A percentile compares a stretch with the other conserved stretches of the same genome.
These are phyloP conservation scores for Iphiclides podalirius DNA, from an alignment of 2,888 invertebrate species.

Conservation along the genomic window DNA sequence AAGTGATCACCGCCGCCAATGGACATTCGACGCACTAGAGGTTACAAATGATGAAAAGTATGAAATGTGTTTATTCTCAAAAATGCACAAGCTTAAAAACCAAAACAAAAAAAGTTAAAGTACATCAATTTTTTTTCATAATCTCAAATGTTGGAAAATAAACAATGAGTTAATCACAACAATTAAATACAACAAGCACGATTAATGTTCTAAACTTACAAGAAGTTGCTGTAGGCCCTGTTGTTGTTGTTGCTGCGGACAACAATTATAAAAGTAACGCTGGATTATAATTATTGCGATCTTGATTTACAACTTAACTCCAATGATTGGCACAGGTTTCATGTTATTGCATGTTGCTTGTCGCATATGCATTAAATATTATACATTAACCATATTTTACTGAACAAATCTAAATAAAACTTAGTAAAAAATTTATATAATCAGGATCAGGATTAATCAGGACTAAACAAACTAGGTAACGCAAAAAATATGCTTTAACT, in stretches of 20 bases:
- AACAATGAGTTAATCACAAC: slow-evolving; percentile 43
- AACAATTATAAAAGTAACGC: slow-evolving; percentile 48
- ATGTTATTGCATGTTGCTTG: neutral
- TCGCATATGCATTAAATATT: slow-evolving; percentile 1
- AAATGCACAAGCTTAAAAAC: slow-evolving; percentile 18
- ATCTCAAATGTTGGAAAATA: no score
- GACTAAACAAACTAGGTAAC: no score
- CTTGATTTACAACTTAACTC: slow-evolving; percentile 15
- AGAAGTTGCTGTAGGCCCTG: slow-evolving; percentile 95
- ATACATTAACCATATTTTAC: slow-evolving; percentile 2
- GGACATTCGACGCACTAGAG: no score
- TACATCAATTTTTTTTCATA: no score
- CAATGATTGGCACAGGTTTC: slow-evolving; percentile 23
- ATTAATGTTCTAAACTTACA: slow-evolving; percentile 84
- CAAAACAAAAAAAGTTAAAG: slow-evolving; percentile 24
- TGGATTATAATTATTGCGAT: slow-evolving; percentile 29
- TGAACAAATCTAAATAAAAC: no score
- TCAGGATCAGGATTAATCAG: no score
- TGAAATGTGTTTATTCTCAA: no score
- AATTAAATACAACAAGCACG: slow-evolving; percentile 58
- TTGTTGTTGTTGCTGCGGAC: slow-evolving; percentile 93
- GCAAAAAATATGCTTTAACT: no score
- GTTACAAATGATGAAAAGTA: no score
- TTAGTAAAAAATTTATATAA: no score
- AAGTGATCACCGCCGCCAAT: no score